Conservation (phyloP, 2,113 vertebrate species). For the Etia nguti region DNA sequence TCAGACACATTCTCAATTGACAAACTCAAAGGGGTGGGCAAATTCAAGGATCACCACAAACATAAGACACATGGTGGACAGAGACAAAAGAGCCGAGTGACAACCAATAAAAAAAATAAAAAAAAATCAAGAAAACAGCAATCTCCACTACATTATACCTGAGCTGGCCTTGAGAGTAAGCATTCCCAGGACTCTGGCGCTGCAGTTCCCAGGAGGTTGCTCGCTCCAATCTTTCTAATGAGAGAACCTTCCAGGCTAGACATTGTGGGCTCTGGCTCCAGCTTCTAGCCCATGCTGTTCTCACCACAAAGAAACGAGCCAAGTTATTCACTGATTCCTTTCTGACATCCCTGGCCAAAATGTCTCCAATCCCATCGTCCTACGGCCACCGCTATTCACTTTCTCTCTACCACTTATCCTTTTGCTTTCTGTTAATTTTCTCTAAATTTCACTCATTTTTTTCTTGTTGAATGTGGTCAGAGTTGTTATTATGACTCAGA, state of each 20-base stretch:
- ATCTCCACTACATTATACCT: conserved; percentile 44
- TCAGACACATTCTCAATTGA: conserved; percentile 28
- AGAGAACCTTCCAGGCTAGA: conserved; percentile 73
- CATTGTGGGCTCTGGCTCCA: conserved; percentile 71
- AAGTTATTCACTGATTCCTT: conserved; percentile 73
- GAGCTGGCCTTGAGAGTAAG: conserved; percentile 21
- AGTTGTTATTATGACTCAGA: background rate
- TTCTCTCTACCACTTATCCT: background rate
- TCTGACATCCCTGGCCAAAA: conserved; percentile 60
- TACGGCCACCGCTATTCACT: conserved; percentile 32
- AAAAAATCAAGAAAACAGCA: background rate
- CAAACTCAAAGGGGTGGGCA: conserved; percentile 1
- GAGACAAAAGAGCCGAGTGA: conserved; percentile 8
- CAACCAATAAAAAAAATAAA: background rate
- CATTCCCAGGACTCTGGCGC: conserved; percentile 36
- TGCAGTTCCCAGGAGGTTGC: conserved; percentile 54
- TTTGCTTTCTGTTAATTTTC: conserved; percentile 9
- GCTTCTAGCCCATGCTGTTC: conserved; percentile 67
- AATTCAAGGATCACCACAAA: conserved; percentile 17
- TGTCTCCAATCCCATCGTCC: conserved; percentile 47
- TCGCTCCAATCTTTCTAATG: conserved; percentile 66
- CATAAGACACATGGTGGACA: conserved; percentile 12
- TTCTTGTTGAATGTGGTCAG: background rate
- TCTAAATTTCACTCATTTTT: conserved; percentile 1
- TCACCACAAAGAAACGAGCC: conserved; percentile 70